These are phyloP conservation scores for Troides oblongomaculatus DNA, from an alignment of 2,888 invertebrate genomes.

Conservation along the genomic window DNA sequence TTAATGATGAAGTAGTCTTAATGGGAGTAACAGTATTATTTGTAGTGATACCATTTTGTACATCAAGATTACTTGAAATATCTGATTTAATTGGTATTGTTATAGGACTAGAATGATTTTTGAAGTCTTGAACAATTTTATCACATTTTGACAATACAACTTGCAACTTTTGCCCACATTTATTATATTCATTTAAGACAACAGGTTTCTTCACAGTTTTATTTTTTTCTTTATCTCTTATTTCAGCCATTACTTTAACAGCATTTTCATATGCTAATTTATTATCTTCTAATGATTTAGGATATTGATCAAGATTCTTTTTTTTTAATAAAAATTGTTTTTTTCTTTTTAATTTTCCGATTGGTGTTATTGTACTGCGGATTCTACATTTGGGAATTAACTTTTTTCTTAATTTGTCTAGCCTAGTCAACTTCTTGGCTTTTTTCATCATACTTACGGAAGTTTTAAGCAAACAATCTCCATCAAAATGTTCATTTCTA, in stretches of 20 bases:
- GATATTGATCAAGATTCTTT: slow-evolving; percentile 33
- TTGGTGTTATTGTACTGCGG: slow-evolving; percentile 34
- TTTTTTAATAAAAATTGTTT: slow-evolving; percentile 34
- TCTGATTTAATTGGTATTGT: not conserved
- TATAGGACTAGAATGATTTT: not conserved
- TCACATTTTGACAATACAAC: slow-evolving; percentile 21
- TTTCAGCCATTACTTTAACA: slow-evolving; percentile 54
- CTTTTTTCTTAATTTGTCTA: slow-evolving; percentile 53
- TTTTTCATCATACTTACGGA: slow-evolving; percentile 26
- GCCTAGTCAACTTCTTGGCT: slow-evolving; percentile 45
- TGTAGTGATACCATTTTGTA: not conserved
- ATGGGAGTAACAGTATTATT: not conserved
- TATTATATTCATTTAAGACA: slow-evolving; percentile 10
- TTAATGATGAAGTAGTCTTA: not conserved
- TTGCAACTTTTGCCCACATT: slow-evolving; percentile 4
- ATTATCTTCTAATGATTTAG: slow-evolving; percentile 45
- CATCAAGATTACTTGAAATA: not conserved
- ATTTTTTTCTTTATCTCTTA: slow-evolving; percentile 44
- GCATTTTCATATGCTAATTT: slow-evolving; percentile 61
- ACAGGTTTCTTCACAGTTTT: slow-evolving; percentile 20
- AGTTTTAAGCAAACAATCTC: slow-evolving; percentile 9
- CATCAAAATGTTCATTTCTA: slow-evolving; percentile 3
- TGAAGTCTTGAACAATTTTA: slow-evolving; percentile 8
- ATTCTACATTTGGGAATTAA: slow-evolving; percentile 60
- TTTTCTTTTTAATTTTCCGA: slow-evolving; percentile 36